Percentiles rank a stretch among this genome's conserved stretches.
Evolutionary conservation across 1,140 invertebrate genomes (phyloP).

Genomic region (Mizuhopecten yessoensis): DNA sequence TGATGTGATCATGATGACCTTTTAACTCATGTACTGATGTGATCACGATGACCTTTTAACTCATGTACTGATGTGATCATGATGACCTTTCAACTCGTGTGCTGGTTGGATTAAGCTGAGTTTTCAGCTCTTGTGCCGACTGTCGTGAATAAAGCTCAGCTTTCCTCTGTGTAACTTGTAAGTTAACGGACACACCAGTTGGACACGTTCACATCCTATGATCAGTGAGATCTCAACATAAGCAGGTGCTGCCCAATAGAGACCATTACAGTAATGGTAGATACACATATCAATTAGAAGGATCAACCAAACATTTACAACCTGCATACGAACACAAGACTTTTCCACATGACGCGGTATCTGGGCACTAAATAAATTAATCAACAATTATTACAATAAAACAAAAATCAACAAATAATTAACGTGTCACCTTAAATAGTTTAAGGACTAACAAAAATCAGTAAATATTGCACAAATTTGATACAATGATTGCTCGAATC

Average conservation of each 20-base stretch:
- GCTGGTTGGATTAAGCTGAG: neutral
- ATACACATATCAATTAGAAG: neutral
- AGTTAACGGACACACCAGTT: neutral
- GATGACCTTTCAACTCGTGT: too few relatives aligned
- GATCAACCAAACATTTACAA: neutral
- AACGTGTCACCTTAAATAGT: constrained; percentile 51
- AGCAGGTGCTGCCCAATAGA: neutral
- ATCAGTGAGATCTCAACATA: neutral
- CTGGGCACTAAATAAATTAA: constrained; percentile 55
- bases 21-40: neutral
- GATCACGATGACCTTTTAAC: too few relatives aligned
- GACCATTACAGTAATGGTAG: neutral
- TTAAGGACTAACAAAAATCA: constrained; percentile 57
- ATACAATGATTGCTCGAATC: constrained; percentile 57
- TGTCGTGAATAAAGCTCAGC: neutral
- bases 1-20: too few relatives aligned
- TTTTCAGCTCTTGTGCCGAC: neutral
- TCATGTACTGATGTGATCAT: neutral
- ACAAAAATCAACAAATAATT: constrained; percentile 60
- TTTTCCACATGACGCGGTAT: constrained; percentile 53
- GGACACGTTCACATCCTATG: too few relatives aligned
- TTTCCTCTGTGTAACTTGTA: neutral
- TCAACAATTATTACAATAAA: constrained; percentile 56
- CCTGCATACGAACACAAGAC: neutral
- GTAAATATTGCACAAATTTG: constrained; percentile 61